Evolutionary conservation across 2,888 invertebrate species (phyloP), one percentile per base, ranked within the genome.

Genomic region (Protodeltote pygarga): DNA sequence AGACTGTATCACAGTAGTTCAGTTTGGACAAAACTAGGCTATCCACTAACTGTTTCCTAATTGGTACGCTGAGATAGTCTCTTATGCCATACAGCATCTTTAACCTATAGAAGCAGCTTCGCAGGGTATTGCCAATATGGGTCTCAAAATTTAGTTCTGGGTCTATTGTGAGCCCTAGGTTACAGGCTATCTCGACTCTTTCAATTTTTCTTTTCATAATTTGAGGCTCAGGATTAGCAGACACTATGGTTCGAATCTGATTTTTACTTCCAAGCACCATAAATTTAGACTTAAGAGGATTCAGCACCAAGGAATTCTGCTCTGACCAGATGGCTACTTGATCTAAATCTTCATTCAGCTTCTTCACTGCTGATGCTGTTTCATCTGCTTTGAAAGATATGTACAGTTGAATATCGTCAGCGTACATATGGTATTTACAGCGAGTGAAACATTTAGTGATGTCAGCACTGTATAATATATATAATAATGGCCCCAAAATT

Each of bases 401-500:
- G 8, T 51, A 51, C 2, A 53, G 3, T 19, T 54, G 53, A 2
- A 45, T 24, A 8, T 61, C 53, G 16, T 61, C 53, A 3, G 53
- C 55, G 24, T 55, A 53, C 1, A 61, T 31, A 15, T 52, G 47
- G 21, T 25, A 54, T 13, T 40, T 45, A 24, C 54, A 45, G 5
- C 48, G 6, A 5, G 21, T 19, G 1, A 55, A 49, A 6, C 13
- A 6, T 0, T 13, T 31, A 0, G 2, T 16, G 2, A 57, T 27
- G 29, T 57, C 57, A 2, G 55, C 44, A 14, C 16, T 21, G 15
- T 59, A 66, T 3, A 57, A 5, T 5, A 49, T 38, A 34, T 55
- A 63, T 0, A 64, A 27, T 8, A 62, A n/a, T 0, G 59, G 61
- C 2, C 48, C 55, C 3, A 57, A 20, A 59, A 38, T n/a, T 0